A percentile compares a stretch with the other conserved stretches of the same genome.
Conservation (phyloP, 2,888 invertebrate genomes). For the Celastrina argiolus region DNA sequence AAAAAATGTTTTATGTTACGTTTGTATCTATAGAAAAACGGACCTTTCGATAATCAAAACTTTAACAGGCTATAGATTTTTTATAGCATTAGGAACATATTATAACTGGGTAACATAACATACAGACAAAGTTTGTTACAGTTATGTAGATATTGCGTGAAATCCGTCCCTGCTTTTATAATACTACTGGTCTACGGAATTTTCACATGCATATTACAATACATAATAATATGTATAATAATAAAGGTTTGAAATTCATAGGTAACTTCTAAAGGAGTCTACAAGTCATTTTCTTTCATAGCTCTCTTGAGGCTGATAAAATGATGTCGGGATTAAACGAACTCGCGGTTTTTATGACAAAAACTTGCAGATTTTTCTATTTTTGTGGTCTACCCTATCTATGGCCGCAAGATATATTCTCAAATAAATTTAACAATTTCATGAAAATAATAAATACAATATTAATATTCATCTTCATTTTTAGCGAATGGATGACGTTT, state of each 20-base stretch:
- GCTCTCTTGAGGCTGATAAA: not conserved
- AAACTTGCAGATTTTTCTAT: constrained; percentile 26
- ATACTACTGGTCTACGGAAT: not conserved
- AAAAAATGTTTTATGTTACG: no score
- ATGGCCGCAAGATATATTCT: constrained; percentile 40
- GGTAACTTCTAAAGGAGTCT: not conserved
- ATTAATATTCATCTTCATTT: constrained; percentile 36
- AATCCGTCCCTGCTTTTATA: not conserved
- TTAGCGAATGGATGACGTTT: constrained; percentile 38
- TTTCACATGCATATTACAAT: no score
- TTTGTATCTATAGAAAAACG: no score
- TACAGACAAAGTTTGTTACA: not conserved
- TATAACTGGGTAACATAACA: no score
- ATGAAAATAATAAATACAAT: constrained; percentile 34
- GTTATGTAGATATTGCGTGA: not conserved
- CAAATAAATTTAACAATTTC: constrained; percentile 33
- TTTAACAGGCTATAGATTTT: no score
- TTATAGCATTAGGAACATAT: not conserved
- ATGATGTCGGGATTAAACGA: not conserved
- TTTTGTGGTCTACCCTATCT: constrained; percentile 40
- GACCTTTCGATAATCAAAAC: no score
- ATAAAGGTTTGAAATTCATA: not conserved
- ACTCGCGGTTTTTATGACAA: constrained; percentile 1
- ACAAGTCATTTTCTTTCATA: not conserved
- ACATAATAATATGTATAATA: not conserved